Percentiles rank a stretch among this genome's conserved stretches.
Evolutionary conservation across 2,888 invertebrate genomes (phyloP).

Genomic region (Alviniconcha strummeri): DNA sequence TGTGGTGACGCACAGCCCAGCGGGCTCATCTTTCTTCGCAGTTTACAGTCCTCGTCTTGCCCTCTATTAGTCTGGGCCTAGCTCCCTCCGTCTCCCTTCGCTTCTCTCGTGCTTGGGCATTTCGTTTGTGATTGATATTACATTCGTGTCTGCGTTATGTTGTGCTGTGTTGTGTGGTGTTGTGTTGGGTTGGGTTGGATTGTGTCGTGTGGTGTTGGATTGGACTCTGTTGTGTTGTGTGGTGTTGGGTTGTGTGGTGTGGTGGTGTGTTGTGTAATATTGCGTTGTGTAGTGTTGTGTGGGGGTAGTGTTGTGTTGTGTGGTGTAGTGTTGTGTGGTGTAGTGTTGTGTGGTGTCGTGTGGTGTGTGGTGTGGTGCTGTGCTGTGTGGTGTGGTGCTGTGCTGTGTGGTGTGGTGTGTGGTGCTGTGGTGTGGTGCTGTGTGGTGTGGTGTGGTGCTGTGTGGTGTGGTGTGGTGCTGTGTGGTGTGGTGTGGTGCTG

Average conservation of each 20-base stretch:
- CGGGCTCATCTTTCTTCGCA: too few relatives aligned
- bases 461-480: neutral
- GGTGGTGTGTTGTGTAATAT: neutral
- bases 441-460: slow-evolving; percentile 10
- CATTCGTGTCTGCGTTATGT: neutral
- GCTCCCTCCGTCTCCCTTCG: too few relatives aligned
- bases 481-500: neutral
- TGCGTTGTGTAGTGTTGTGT: neutral
- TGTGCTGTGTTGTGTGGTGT: neutral
- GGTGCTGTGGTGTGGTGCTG: neutral
- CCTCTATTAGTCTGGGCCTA: too few relatives aligned
- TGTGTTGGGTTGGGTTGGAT: neutral
- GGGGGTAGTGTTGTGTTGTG: neutral
- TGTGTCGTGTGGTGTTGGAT: neutral
- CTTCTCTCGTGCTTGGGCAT: too few relatives aligned
- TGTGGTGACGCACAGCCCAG: too few relatives aligned
- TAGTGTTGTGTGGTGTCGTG: neutral
- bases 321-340: neutral
- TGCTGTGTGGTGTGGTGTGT: neutral
- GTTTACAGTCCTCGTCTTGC: too few relatives aligned
- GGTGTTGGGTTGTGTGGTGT: neutral
- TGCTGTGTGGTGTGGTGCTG: neutral
- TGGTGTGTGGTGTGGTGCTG: neutral
- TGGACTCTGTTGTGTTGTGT: neutral
- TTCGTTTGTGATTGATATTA: too few relatives aligned